phyloP scores from a whole-genome alignment of 2,797 vertebrate genomes.

The Selene dorsalis region DNA sequence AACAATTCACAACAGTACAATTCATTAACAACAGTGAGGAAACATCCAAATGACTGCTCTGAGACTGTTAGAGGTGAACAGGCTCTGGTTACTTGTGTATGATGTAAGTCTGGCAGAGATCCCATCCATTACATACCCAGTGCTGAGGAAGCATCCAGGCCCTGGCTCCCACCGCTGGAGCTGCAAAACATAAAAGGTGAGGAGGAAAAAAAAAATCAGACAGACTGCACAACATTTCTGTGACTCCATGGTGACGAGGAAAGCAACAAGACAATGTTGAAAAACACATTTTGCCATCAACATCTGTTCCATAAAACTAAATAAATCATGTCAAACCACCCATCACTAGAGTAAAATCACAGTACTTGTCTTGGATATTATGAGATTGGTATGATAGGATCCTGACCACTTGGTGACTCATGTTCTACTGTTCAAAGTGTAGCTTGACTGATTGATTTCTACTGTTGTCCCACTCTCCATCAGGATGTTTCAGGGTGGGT shows the following conservation, averaged over 20 bases:
- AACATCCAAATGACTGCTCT: neutral
- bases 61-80: neutral
- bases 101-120: neutral
- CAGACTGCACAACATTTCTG: neutral
- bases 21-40: neutral
- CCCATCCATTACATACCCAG: slow-evolving; percentile 73
- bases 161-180: slow-evolving; percentile 71
- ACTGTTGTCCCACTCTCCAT: neutral
- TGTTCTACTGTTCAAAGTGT: neutral
- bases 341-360: neutral
- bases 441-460: neutral
- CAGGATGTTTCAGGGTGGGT: neutral
- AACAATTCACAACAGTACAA: neutral
- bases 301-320: neutral
- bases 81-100: neutral
- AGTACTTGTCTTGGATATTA: neutral
- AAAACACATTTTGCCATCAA: neutral
- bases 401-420: neutral
- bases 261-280: neutral
- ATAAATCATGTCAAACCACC: neutral
- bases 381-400: neutral
- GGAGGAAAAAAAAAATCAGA: slow-evolving; percentile 21
- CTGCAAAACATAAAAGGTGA: slow-evolving; percentile 35
- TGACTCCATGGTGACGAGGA: neutral
- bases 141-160: slow-evolving; percentile 79